Base-by-base conservation (phyloP, 2,797 vertebrate genomes). In the Melanotaenia maccullochi region DNA sequence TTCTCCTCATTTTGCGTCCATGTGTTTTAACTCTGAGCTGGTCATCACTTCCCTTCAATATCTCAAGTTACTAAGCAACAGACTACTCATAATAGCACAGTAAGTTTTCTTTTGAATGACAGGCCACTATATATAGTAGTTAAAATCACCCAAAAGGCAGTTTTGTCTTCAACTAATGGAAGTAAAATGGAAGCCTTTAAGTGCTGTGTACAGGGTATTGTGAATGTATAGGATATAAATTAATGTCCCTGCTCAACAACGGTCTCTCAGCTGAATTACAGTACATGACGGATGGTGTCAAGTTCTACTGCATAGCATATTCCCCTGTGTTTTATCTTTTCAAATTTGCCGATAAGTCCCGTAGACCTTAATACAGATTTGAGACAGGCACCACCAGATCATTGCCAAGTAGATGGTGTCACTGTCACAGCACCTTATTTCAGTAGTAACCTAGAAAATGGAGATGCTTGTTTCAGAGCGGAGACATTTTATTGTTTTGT, bases 21-120 rank as follows among this genome's bases (percentile, higher is more conserved):
- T 62, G 24, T 42, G 49, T 22, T 67, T 36, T 44, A 57, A 61
- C n/a, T 57, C 38, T 0, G 0, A 75, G 28, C 35, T 47, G 38
- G 9, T 61, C 32, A 71, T 75, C 24, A 30, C 1, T 59, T 65
- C 16, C n/a, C 5, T 58, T 65, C n/a, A 59, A 11, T 72, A 69
- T 63, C 60, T 20, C 42, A 75, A 16, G 40, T 73, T 69, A 68
- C 60, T 52, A 59, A 74, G 61, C 68, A 81, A 81, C 68, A 73
- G 25, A 25, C 55, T 60, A 44, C 51, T 71, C 33, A 42, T 28
- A 68, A 32, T 36, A 55, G 52, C 60, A n/a, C 14, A 60, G 14
- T 22, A 49, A 63, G 35, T 60, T 65, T 51, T 49, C 24, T 59
- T 76, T 73, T 72, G 71, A 86, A 40, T 76, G 68, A 76, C 36